These are phyloP conservation scores for Pimpla rufipes DNA, from an alignment of 2,888 invertebrate species.

Conservation along the genomic window DNA sequence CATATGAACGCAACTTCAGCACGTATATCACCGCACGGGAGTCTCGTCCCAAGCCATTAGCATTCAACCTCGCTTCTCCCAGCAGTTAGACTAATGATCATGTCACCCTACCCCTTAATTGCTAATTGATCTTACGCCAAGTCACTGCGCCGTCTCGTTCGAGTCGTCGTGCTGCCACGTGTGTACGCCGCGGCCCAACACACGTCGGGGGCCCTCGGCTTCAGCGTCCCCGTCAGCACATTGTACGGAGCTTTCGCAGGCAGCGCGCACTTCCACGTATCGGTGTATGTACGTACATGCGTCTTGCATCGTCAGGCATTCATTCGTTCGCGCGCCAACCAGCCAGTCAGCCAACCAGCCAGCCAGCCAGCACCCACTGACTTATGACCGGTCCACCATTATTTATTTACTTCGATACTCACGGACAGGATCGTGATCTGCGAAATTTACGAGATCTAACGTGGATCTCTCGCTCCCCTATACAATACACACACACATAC, in stretches of 20 bases:
- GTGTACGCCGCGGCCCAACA: background rate
- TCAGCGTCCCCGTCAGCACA: slow-evolving; percentile 20
- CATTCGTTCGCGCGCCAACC: slow-evolving; percentile 48
- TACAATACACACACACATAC: background rate
- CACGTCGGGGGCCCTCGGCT: slow-evolving; percentile 1
- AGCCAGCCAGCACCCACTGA: slow-evolving; percentile 41
- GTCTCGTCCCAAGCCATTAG: slow-evolving; percentile 53
- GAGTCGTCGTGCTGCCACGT: slow-evolving; percentile 14
- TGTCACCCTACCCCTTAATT: slow-evolving; percentile 79
- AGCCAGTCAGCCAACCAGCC: background rate
- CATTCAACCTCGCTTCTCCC: slow-evolving; percentile 67
- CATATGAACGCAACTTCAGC: background rate
- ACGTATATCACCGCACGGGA: background rate
- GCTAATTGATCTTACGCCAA: slow-evolving; percentile 80
- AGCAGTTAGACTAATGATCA: slow-evolving; percentile 76
- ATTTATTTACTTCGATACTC: slow-evolving; percentile 63
- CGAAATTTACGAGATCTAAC: slow-evolving; percentile 62
- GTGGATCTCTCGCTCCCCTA: slow-evolving; percentile 11
- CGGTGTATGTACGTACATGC: slow-evolving; percentile 1
- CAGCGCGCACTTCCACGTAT: slow-evolving; percentile 2
- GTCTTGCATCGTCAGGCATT: slow-evolving; percentile 47
- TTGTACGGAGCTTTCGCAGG: slow-evolving; percentile 49
- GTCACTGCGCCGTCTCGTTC: slow-evolving; percentile 63
- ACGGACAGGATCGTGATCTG: slow-evolving; percentile 56
- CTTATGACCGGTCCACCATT: slow-evolving; percentile 62